phyloP scores from a whole-genome alignment of 2,113 vertebrate species.

The Anguilla japonica region DNA sequence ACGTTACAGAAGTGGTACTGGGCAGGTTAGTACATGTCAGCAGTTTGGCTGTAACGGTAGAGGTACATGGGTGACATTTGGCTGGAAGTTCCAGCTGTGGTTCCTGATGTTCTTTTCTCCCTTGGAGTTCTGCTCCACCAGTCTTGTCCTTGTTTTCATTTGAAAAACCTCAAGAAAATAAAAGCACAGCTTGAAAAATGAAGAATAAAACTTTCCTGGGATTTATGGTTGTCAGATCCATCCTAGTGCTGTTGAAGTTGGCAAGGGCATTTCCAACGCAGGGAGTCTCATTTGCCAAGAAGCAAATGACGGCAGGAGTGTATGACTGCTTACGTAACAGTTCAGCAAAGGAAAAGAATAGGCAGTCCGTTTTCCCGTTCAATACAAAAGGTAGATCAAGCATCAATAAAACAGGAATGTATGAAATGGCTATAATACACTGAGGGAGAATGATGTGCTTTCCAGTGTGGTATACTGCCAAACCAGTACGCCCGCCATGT shows the following conservation, averaged over 20 bases:
- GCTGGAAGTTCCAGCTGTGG: slow-evolving; percentile 40
- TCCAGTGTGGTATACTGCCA: no score
- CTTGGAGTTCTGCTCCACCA: slow-evolving; percentile 57
- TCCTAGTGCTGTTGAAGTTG: not conserved
- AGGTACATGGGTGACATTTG: slow-evolving; percentile 58
- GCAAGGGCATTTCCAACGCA: not conserved
- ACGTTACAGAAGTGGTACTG: not conserved
- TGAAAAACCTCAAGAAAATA: not conserved
- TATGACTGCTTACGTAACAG: not conserved
- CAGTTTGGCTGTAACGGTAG: slow-evolving; percentile 52
- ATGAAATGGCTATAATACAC: not conserved
- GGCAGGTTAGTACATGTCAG: not conserved
- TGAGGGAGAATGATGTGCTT: not conserved
- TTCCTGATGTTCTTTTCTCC: slow-evolving; percentile 32
- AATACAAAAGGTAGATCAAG: slow-evolving; percentile 8
- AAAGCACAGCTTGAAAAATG: not conserved
- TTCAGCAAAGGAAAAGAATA: not conserved
- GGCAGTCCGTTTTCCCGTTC: not conserved
- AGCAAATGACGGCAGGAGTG: not conserved
- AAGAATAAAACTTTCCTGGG: not conserved
- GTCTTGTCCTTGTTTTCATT: slow-evolving; percentile 50
- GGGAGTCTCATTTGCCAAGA: not conserved
- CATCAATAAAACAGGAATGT: slow-evolving; percentile 1
- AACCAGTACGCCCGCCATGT: not conserved
- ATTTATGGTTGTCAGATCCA: not conserved